These are phyloP conservation scores for Glaucopsyche alexis DNA, from an alignment of 2,888 invertebrate genomes.

Conservation along the genomic window DNA sequence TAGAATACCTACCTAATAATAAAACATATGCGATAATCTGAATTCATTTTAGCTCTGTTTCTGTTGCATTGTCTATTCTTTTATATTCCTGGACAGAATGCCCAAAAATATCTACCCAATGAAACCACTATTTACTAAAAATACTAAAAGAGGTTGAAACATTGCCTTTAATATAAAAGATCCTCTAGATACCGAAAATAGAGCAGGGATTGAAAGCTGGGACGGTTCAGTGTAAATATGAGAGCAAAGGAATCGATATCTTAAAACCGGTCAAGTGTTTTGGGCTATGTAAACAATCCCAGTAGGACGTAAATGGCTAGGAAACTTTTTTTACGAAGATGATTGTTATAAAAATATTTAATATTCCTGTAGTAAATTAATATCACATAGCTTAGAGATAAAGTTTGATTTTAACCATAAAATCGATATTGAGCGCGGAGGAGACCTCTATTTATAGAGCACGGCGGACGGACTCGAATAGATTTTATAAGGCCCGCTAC, in stretches of 20 bases:
- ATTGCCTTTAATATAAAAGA: neutral
- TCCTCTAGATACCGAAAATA: neutral
- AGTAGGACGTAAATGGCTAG: neutral
- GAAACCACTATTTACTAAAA: too few species aligned
- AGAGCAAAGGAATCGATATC: neutral
- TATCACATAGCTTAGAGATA: neutral
- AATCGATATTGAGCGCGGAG: neutral
- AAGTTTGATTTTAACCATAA: neutral
- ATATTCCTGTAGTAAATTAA: neutral
- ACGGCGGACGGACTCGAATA: neutral
- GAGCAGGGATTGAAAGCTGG: conserved; percentile 6
- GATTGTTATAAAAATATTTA: neutral
- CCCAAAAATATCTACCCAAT: too few species aligned
- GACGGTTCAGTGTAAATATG: conserved; percentile 2
- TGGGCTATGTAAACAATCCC: neutral
- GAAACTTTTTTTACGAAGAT: neutral
- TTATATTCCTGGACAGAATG: too few species aligned
- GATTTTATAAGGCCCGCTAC: neutral
- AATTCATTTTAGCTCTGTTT: neutral
- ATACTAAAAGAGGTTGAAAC: too few species aligned
- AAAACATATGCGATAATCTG: neutral
- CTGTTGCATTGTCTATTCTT: neutral
- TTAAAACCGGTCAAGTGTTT: conserved; percentile 19
- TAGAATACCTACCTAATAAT: neutral
- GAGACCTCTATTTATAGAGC: conserved; percentile 13